These are phyloP conservation scores for Eugnorisma glareosa DNA, from an alignment of 2,888 invertebrate species.

Conservation along the genomic window DNA sequence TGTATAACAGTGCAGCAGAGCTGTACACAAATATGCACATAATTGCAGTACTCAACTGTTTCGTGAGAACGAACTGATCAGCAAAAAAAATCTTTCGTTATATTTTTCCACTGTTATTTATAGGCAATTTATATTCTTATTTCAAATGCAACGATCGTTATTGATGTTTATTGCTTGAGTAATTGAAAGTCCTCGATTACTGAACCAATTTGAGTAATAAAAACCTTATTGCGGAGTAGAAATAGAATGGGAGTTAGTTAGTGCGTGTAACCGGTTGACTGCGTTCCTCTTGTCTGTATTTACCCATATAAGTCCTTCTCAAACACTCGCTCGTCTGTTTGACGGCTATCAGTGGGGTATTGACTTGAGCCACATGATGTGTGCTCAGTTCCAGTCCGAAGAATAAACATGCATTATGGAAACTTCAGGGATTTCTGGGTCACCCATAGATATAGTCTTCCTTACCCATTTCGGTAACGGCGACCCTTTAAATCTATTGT, in stretches of 20 bases:
- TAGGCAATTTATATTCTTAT: conserved; percentile 44
- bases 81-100: conserved; percentile 44
- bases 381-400: conserved; percentile 10
- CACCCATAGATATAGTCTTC: too few relatives aligned
- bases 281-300: conserved; percentile 22
- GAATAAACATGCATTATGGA: conserved; percentile 16
- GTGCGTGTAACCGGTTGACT: conserved; percentile 31
- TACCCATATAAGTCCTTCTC: conserved; percentile 41
- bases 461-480: too few relatives aligned
- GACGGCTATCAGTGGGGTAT: conserved; percentile 35
- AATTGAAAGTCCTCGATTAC: conserved; percentile 26
- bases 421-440: background rate
- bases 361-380: conserved; percentile 34
- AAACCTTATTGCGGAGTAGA: conserved; percentile 18
- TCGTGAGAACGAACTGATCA: conserved; percentile 28
- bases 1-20: conserved; percentile 24
- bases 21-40: conserved; percentile 48
- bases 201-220: conserved; percentile 23
- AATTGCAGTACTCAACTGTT: conserved; percentile 33
- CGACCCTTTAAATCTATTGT: too few relatives aligned
- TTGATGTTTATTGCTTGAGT: conserved; percentile 34
- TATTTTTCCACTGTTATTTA: conserved; percentile 41
- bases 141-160: conserved; percentile 33
- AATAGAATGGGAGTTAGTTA: conserved; percentile 24
- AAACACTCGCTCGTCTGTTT: conserved; percentile 45